Evolutionary conservation across 2,888 invertebrate genomes (phyloP).

Genomic region (Heterodera filipjevi): DNA sequence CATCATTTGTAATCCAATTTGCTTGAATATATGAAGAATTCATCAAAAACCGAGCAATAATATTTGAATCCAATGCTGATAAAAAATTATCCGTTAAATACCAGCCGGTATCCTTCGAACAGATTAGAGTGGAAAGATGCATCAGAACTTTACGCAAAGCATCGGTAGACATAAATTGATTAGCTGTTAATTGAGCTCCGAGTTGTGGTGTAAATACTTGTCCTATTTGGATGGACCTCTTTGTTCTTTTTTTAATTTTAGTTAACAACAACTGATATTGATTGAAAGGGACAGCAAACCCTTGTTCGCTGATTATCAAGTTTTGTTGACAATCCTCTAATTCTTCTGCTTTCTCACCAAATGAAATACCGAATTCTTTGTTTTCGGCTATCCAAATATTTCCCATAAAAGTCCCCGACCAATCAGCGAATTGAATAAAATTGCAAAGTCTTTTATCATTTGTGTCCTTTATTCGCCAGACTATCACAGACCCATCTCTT

Average conservation of each 20-base stretch:
- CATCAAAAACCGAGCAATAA: not conserved
- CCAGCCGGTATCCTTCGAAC: not conserved
- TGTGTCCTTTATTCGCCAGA: conserved; percentile 1
- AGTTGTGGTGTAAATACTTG: not conserved
- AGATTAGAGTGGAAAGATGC: not conserved
- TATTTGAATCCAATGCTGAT: not conserved
- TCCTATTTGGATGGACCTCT: not conserved
- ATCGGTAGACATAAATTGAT: not conserved
- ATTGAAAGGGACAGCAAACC: not conserved
- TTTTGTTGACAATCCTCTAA: not conserved
- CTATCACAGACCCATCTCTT: not conserved
- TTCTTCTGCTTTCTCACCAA: not conserved
- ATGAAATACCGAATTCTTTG: not conserved
- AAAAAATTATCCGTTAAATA: too few relatives aligned
- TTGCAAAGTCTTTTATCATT: not conserved
- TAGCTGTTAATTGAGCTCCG: conserved; percentile 2
- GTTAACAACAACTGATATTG: not conserved
- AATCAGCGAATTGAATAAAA: not conserved
- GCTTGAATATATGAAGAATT: not conserved
- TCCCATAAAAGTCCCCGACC: conserved; percentile 14
- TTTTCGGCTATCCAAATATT: conserved; percentile 16
- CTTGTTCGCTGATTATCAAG: not conserved
- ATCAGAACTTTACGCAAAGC: not conserved
- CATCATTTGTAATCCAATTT: not conserved
- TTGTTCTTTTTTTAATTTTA: not conserved